Evolutionary conservation across 2,888 invertebrate genomes (phyloP).

Genomic region (Adineta ricciae): DNA sequence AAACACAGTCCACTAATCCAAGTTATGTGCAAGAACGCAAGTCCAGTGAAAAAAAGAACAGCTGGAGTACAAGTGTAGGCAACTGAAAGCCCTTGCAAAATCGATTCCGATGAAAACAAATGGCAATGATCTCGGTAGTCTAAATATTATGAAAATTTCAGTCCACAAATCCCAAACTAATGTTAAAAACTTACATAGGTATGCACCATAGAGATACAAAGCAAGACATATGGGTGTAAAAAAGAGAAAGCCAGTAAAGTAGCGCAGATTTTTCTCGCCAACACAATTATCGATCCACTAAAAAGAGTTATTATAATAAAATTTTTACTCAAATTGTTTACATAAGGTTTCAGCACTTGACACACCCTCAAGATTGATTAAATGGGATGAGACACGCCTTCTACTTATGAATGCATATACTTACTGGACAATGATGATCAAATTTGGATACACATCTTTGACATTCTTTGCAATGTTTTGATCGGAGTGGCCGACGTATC

Average conservation of each 20-base stretch:
- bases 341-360: too few species aligned
- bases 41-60: conserved; percentile 22
- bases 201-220: conserved; percentile 25
- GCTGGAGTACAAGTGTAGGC: neutral
- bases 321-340: too few species aligned
- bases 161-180: too few species aligned
- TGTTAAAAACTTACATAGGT: neutral
- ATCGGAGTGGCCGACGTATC: conserved; percentile 23
- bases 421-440: conserved; percentile 35
- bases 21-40: conserved; percentile 21
- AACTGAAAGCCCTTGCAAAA: neutral
- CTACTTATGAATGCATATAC: too few species aligned
- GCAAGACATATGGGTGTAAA: conserved; percentile 28
- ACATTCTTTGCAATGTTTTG: conserved; percentile 33
- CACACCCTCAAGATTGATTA: too few species aligned
- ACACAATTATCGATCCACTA: conserved; percentile 27
- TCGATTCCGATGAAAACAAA: neutral
- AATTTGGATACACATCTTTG: conserved; percentile 29
- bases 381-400: too few species aligned
- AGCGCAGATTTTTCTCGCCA: conserved; percentile 29
- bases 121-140: neutral
- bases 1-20: conserved; percentile 24
- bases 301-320: too few species aligned
- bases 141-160: neutral
- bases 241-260: conserved; percentile 33